Evolutionary conservation across 2,888 invertebrate genomes (phyloP).

Genomic region (Bimastos eiseni): DNA sequence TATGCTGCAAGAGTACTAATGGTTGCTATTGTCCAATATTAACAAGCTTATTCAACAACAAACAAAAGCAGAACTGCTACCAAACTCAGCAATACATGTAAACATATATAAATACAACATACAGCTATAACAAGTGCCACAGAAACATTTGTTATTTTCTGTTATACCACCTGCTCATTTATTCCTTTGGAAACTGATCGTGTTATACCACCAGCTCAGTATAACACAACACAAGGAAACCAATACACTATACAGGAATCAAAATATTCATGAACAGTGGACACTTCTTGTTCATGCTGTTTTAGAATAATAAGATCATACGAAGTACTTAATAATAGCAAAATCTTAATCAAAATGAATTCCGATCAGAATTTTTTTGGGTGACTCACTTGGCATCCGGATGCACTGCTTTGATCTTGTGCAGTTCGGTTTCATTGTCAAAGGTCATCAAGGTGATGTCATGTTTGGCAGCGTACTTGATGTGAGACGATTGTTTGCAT

Average conservation of each 20-base stretch:
- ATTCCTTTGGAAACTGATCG: not conserved
- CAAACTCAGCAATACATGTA: too few relatives aligned
- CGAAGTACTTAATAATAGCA: not conserved
- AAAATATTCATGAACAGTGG: too few relatives aligned
- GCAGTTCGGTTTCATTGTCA: slow-evolving; percentile 88
- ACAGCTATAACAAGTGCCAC: too few relatives aligned
- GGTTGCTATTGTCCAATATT: too few relatives aligned
- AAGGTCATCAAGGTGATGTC: slow-evolving; percentile 86
- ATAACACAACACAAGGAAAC: not conserved
- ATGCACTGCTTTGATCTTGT: slow-evolving; percentile 82
- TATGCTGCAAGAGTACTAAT: too few relatives aligned
- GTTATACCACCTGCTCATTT: too few relatives aligned
- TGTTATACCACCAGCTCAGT: not conserved
- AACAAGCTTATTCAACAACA: too few relatives aligned
- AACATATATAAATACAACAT: too few relatives aligned
- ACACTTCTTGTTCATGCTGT: too few relatives aligned
- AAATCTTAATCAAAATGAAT: not conserved
- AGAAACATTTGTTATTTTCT: too few relatives aligned
- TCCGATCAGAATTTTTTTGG: not conserved
- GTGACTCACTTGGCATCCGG: slow-evolving; percentile 78
- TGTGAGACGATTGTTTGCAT: slow-evolving; percentile 87
- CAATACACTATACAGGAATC: too few relatives aligned
- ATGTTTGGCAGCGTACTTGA: slow-evolving; percentile 77
- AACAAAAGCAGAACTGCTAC: too few relatives aligned
- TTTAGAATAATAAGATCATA: not conserved